These are phyloP conservation scores for Callospermophilus lateralis DNA, from an alignment of 2,113 vertebrate genomes.

Conservation along the genomic window DNA sequence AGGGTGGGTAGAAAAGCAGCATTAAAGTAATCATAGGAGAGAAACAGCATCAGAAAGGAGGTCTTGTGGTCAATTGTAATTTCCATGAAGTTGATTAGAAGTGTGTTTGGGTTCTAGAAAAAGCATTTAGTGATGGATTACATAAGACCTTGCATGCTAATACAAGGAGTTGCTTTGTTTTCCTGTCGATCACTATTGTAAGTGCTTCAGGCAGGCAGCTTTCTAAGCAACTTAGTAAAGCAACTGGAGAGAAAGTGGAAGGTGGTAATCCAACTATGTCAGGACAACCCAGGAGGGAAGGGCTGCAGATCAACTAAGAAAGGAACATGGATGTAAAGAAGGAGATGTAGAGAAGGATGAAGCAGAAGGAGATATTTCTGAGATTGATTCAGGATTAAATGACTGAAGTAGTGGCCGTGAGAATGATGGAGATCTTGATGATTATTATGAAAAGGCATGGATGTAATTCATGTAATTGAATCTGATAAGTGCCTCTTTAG, in stretches of 20 bases:
- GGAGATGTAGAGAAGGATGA: no score
- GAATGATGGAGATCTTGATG: background rate
- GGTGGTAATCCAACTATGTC: background rate
- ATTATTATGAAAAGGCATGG: background rate
- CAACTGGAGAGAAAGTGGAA: background rate
- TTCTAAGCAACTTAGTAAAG: background rate
- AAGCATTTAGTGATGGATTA: background rate
- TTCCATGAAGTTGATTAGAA: background rate
- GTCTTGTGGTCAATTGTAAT: background rate
- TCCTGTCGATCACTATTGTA: background rate
- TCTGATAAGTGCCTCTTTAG: background rate
- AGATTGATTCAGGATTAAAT: background rate
- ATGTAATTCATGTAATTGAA: background rate
- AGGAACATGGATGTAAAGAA: background rate
- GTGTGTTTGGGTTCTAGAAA: background rate
- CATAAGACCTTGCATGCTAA: background rate
- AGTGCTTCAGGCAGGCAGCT: background rate
- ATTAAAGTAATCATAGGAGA: background rate
- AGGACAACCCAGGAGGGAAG: background rate
- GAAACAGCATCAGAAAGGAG: background rate
- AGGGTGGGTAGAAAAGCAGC: background rate
- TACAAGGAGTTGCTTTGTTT: background rate
- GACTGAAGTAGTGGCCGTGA: background rate
- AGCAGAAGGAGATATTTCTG: background rate
- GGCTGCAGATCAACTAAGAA: background rate